These are phyloP conservation scores for Ornithorhynchus anatinus DNA, from an alignment of 2,113 vertebrate genomes.

Conservation along the genomic window DNA sequence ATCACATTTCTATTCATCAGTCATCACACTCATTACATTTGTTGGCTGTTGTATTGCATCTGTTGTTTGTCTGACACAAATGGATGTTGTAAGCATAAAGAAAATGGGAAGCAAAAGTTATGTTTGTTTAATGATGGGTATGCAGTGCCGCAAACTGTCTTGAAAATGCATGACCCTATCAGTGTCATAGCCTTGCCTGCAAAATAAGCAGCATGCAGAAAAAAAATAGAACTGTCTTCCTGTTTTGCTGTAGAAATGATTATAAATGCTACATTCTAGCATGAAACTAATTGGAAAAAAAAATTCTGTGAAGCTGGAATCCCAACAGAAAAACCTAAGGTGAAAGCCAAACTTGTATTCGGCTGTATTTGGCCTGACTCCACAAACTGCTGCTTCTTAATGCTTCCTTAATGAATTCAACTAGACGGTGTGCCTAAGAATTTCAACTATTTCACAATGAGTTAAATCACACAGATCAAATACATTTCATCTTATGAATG, in stretches of 20 bases:
- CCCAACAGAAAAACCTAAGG: conserved; percentile 17
- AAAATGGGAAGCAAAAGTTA: conserved; percentile 30
- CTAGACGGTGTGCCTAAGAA: conserved; percentile 10
- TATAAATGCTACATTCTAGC: conserved; percentile 53
- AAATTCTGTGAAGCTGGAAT: conserved; percentile 24
- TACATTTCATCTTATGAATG: conserved; percentile 18
- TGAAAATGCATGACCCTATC: conserved; percentile 62
- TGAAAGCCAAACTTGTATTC: conserved; percentile 2
- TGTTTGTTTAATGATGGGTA: conserved; percentile 26
- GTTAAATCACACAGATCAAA: conserved; percentile 23
- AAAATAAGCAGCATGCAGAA: conserved; percentile 59
- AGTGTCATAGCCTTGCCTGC: conserved; percentile 57
- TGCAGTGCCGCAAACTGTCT: conserved; percentile 41
- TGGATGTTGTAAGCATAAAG: conserved; percentile 34
- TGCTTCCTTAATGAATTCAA: conserved; percentile 13
- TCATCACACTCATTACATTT: conserved; percentile 32
- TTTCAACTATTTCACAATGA: conserved; percentile 9
- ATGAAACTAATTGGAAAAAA: conserved; percentile 24
- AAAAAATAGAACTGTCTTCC: conserved; percentile 32
- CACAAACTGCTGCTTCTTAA: conserved; percentile 15
- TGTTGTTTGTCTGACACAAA: conserved; percentile 35
- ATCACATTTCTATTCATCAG: conserved; percentile 24
- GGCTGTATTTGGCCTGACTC: conserved; percentile 14
- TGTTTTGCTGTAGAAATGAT: conserved; percentile 45
- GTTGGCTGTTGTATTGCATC: conserved; percentile 14